These are phyloP conservation scores for Indicator indicator DNA, from an alignment of 2,113 vertebrate species.

Conservation along the genomic window DNA sequence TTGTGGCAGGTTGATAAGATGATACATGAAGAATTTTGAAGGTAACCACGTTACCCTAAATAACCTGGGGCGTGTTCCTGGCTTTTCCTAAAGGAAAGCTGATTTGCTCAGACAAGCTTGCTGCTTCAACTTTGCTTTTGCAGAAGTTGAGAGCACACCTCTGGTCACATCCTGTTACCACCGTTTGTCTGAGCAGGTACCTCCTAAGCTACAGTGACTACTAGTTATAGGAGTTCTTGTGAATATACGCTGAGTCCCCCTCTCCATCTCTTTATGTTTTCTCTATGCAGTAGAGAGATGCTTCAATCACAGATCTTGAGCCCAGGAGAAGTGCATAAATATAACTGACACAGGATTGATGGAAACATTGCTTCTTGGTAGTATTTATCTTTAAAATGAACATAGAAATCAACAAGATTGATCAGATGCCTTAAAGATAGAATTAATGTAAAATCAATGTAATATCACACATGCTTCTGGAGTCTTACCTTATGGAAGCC, in stretches of 20 bases:
- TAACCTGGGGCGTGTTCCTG: neutral
- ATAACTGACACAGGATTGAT: neutral
- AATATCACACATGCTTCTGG: neutral
- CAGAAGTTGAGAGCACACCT: neutral
- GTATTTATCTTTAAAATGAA: neutral
- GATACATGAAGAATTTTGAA: neutral
- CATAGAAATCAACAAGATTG: neutral
- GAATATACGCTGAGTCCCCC: neutral
- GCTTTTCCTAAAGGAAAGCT: neutral
- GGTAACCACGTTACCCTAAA: neutral
- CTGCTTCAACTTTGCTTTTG: neutral
- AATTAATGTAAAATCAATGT: neutral
- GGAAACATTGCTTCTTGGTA: neutral
- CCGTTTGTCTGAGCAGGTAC: neutral
- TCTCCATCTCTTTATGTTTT: neutral
- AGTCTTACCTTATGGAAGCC: neutral
- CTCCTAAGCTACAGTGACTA: neutral
- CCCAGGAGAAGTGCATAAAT: neutral
- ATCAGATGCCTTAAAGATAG: neutral
- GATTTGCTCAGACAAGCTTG: neutral
- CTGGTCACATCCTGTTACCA: neutral
- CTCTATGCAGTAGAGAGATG: neutral
- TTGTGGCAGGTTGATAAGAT: fast-evolving
- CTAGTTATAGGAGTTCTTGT: neutral
- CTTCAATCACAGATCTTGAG: neutral